These are phyloP conservation scores for Paramuricea clavata DNA, from an alignment of 92 coral and sea anemone genomes.

Conservation along the genomic window DNA sequence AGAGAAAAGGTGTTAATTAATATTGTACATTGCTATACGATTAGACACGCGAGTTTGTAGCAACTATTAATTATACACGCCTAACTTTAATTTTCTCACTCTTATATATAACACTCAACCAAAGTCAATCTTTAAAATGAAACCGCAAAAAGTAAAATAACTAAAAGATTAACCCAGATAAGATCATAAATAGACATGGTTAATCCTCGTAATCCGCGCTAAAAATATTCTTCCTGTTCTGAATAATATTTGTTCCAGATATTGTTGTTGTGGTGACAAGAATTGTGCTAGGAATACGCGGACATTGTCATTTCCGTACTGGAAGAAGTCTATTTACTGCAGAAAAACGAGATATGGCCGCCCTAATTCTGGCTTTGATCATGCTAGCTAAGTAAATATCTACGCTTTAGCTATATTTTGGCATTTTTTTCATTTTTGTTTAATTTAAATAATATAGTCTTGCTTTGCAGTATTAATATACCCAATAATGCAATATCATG, in stretches of 20 bases:
- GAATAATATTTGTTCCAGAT: neutral
- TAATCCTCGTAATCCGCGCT: constrained; percentile 2
- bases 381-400: constrained; percentile 10
- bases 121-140: too few relatives aligned
- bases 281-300: neutral
- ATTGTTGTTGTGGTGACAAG: constrained; percentile 14
- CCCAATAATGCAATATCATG: too few relatives aligned
- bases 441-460: too few relatives aligned
- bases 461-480: too few relatives aligned
- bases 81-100: too few relatives aligned
- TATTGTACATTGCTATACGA: too few relatives aligned
- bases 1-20: too few relatives aligned
- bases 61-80: too few relatives aligned
- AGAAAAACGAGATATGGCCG: neutral
- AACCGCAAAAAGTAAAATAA: neutral
- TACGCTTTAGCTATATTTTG: neutral
- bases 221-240: neutral
- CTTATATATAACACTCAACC: too few relatives aligned
- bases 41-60: too few relatives aligned
- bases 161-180: neutral
- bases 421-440: neutral
- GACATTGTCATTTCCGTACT: neutral
- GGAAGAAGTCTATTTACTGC: neutral
- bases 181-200: neutral
- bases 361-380: neutral